Evolutionary conservation across 2,797 vertebrate species (phyloP).

Genomic region (Anableps anableps): DNA sequence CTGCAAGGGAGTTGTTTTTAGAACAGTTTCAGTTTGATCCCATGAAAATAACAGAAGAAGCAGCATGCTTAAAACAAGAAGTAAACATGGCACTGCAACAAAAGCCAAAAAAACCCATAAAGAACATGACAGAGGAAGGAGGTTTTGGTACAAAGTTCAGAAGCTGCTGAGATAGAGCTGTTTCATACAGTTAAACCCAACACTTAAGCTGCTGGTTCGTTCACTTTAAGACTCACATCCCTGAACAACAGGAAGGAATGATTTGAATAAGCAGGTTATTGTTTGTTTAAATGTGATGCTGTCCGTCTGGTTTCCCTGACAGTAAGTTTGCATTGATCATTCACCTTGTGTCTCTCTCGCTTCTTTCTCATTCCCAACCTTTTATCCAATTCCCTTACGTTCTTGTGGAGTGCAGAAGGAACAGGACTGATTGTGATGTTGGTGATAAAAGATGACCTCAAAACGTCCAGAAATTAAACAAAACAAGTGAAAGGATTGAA

Average conservation of each 20-base stretch:
- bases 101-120: conserved; percentile 29
- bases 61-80: conserved; percentile 3
- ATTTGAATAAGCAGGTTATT: conserved; percentile 44
- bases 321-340: conserved; percentile 72
- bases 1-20: not conserved
- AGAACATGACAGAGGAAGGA: conserved; percentile 47
- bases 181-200: conserved; percentile 40
- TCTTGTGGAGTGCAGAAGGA: conserved; percentile 28
- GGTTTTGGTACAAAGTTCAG: conserved; percentile 78
- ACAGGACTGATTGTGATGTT: conserved; percentile 35
- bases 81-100: conserved; percentile 65
- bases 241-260: conserved; percentile 66
- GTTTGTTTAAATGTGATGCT: conserved; percentile 19
- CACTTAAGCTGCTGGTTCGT: conserved; percentile 77
- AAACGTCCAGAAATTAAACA: conserved; percentile 54
- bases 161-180: conserved; percentile 52
- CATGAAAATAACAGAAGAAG: not conserved
- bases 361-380: conserved; percentile 23
- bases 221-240: conserved; percentile 73
- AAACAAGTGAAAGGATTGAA: conserved; percentile 45
- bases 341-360: conserved; percentile 43
- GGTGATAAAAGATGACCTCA: conserved; percentile 50
- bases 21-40: conserved; percentile 37
- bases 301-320: conserved; percentile 66
- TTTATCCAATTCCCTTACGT: conserved; percentile 46